phyloP scores from a whole-genome alignment of 2,888 invertebrate genomes.

The Eurytoma adleriae region DNA sequence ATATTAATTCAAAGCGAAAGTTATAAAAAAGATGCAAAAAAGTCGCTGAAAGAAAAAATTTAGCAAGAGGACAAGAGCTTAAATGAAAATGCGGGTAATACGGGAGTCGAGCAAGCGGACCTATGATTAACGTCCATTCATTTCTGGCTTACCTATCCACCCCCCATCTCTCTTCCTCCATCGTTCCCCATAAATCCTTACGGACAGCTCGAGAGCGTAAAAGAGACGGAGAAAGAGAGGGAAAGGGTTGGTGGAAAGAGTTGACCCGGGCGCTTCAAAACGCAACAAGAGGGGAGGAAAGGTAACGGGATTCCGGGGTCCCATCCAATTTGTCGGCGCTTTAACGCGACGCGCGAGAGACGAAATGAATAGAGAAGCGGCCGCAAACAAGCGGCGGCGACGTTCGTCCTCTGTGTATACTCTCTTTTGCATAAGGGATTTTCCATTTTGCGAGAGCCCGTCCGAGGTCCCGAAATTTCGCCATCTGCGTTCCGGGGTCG shows the following conservation, averaged over 20 bases:
- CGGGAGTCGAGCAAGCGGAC: slow-evolving; percentile 25
- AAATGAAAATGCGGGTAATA: slow-evolving; percentile 39
- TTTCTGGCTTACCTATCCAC: slow-evolving; percentile 61
- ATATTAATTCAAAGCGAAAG: neutral
- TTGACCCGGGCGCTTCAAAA: slow-evolving; percentile 45
- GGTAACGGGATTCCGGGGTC: slow-evolving; percentile 22
- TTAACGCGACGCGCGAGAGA: slow-evolving; percentile 47
- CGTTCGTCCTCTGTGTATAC: neutral
- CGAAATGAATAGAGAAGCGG: slow-evolving; percentile 41
- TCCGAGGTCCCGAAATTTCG: too few species aligned
- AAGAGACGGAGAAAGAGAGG: neutral
- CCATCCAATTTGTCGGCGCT: slow-evolving; percentile 61
- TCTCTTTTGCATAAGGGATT: slow-evolving; percentile 55
- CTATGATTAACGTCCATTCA: slow-evolving; percentile 68
- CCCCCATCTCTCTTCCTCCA: slow-evolving; percentile 14
- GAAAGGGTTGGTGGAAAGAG: slow-evolving; percentile 60
- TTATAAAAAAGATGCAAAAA: slow-evolving; percentile 25
- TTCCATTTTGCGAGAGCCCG: slow-evolving; percentile 41
- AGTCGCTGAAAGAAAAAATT: slow-evolving; percentile 39
- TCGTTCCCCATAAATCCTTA: neutral
- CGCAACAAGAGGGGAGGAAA: slow-evolving; percentile 5
- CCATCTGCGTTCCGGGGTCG: slow-evolving; percentile 5
- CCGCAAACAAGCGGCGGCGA: slow-evolving; percentile 51
- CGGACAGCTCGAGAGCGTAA: neutral
- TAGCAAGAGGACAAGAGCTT: slow-evolving; percentile 47